Percentiles rank a stretch among this genome's conserved stretches.
Evolutionary conservation across 2,113 vertebrate genomes (phyloP).

Genomic region (Petroica traversi): DNA sequence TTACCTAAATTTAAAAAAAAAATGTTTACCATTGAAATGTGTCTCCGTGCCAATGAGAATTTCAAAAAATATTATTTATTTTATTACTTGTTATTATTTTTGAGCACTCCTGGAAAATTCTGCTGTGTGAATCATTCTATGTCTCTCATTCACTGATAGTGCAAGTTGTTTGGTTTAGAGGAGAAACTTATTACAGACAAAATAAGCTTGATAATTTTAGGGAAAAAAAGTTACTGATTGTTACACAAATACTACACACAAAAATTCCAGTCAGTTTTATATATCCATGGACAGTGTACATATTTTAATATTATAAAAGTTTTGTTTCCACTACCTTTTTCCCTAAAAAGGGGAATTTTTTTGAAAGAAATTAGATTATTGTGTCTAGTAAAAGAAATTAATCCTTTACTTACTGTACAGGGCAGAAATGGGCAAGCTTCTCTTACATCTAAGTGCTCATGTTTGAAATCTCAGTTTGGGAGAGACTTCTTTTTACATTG

Average conservation of each 20-base stretch:
- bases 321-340: background rate
- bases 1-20: conserved; percentile 2
- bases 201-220: background rate
- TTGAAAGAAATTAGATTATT: background rate
- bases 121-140: background rate
- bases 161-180: background rate
- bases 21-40: conserved; percentile 5
- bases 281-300: background rate
- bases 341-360: background rate
- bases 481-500: background rate
- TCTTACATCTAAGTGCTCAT: background rate
- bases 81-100: background rate
- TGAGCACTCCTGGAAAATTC: background rate
- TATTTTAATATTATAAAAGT: background rate
- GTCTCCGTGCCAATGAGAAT: background rate
- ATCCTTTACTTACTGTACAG: background rate
- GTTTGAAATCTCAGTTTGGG: background rate
- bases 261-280: background rate
- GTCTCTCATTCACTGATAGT: background rate
- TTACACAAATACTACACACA: background rate
- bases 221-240: background rate
- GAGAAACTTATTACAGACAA: background rate
- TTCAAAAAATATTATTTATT: background rate
- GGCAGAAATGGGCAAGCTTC: background rate
- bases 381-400: background rate